Evolutionary conservation across 2,797 vertebrate species (phyloP).

Genomic region (Yasuhikotakia modesta): DNA sequence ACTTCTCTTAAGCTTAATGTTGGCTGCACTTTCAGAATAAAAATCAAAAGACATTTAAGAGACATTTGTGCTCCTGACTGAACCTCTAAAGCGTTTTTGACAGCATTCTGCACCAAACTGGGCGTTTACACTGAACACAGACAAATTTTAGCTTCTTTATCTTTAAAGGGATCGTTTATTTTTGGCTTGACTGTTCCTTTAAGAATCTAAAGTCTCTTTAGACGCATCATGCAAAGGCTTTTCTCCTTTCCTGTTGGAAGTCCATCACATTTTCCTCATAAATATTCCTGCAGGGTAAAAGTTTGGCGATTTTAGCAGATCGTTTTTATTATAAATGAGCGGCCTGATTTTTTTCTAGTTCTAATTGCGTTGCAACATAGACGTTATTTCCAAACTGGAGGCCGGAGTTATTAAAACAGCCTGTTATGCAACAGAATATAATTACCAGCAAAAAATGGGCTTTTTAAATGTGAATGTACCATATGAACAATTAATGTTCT

Average conservation of each 20-base stretch:
- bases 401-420: conserved; percentile 68
- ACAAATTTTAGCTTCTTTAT: conserved; percentile 5
- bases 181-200: too few species aligned
- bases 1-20: conserved; percentile 32
- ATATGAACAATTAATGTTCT: conserved; percentile 72
- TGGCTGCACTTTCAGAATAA: conserved; percentile 39
- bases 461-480: conserved; percentile 67
- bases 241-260: conserved; percentile 48
- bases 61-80: conserved; percentile 27
- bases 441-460: conserved; percentile 69
- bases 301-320: conserved; percentile 57
- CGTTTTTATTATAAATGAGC: conserved; percentile 54
- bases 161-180: neutral
- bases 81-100: conserved; percentile 43
- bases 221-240: conserved; percentile 44
- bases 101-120: conserved; percentile 32
- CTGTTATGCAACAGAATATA: conserved; percentile 67
- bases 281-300: conserved; percentile 50
- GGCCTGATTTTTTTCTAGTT: conserved; percentile 45
- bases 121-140: conserved; percentile 1
- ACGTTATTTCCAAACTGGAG: conserved; percentile 65
- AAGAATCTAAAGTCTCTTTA: conserved; percentile 26
- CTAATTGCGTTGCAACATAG: conserved; percentile 67
- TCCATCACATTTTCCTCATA: conserved; percentile 51
- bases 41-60: conserved; percentile 37